Percentiles rank a stretch among this genome's conserved stretches.
phyloP scores from a whole-genome alignment of 1,140 invertebrate genomes.

The Caenorhabditis briggsae region DNA sequence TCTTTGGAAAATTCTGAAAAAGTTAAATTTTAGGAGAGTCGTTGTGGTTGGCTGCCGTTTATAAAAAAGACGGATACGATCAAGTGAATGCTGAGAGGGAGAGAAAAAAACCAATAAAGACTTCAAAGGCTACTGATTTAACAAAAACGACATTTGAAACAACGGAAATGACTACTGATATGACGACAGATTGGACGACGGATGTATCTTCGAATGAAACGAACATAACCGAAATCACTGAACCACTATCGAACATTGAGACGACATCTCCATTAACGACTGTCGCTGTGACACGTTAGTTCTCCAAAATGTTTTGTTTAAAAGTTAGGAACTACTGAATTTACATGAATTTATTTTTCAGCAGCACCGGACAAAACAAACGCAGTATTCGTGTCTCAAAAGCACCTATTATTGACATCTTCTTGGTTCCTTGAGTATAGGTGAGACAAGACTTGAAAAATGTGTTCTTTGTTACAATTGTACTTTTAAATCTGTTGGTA shows the following conservation, averaged over 20 bases:
- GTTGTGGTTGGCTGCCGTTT: background rate
- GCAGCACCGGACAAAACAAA: background rate
- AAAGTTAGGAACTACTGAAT: background rate
- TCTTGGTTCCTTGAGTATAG: background rate
- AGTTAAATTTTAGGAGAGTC: background rate
- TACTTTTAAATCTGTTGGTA: too few species aligned
- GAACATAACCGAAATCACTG: background rate
- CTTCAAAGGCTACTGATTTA: background rate
- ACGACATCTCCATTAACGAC: too few species aligned
- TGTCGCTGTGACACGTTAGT: too few species aligned
- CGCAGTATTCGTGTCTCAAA: constrained; percentile 8
- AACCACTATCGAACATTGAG: too few species aligned
- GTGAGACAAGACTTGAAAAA: background rate
- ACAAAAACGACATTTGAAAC: background rate
- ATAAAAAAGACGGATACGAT: background rate
- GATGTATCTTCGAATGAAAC: background rate
- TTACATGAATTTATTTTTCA: background rate
- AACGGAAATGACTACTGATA: background rate
- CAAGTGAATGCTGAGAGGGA: background rate
- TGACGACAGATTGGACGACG: background rate
- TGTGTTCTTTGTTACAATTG: too few species aligned
- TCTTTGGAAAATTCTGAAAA: background rate
- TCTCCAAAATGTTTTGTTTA: too few species aligned
- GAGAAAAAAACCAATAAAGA: background rate
- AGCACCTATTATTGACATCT: background rate